These are phyloP conservation scores for Drosophila dunni DNA, from an alignment of 1,140 invertebrate species.

Conservation along the genomic window DNA sequence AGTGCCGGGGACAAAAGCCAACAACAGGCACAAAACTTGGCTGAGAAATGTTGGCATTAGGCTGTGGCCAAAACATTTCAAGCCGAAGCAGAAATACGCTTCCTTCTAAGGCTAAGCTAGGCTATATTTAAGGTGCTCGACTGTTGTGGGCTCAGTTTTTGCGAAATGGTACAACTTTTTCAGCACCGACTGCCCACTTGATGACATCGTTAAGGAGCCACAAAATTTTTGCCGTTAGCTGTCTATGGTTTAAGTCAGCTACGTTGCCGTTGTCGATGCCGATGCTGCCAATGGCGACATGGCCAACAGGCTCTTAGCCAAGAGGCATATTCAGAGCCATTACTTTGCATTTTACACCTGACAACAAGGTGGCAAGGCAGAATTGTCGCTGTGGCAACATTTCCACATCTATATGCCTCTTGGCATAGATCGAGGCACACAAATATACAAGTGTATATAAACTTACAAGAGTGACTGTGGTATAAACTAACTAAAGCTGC, in stretches of 20 bases:
- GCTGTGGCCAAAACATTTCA: background rate
- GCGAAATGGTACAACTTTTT: too few species aligned
- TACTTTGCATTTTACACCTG: slow-evolving; percentile 80
- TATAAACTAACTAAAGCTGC: background rate
- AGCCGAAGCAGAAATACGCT: slow-evolving; percentile 17
- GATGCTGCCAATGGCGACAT: slow-evolving; percentile 10
- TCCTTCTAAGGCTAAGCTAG: too few species aligned
- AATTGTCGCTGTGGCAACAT: background rate
- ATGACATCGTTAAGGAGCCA: background rate
- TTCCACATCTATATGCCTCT: slow-evolving; percentile 4
- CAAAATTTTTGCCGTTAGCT: background rate
- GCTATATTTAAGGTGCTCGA: too few species aligned
- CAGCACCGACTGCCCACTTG: background rate
- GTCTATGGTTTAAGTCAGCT: slow-evolving; percentile 1
- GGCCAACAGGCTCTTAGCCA: slow-evolving; percentile 49
- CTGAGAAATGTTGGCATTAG: slow-evolving; percentile 13
- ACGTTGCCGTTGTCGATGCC: slow-evolving; percentile 1
- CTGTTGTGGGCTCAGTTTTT: too few species aligned
- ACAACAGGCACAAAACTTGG: slow-evolving; percentile 23
- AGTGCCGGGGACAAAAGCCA: slow-evolving; percentile 74
- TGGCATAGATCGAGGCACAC: slow-evolving; percentile 70
- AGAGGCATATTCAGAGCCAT: slow-evolving; percentile 63
- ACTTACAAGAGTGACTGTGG: background rate
- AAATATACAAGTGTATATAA: slow-evolving; percentile 21
- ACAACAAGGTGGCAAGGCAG: slow-evolving; percentile 51